Base-by-base conservation (phyloP, 2,888 invertebrate species). In the Sarcophaga rosellei region DNA sequence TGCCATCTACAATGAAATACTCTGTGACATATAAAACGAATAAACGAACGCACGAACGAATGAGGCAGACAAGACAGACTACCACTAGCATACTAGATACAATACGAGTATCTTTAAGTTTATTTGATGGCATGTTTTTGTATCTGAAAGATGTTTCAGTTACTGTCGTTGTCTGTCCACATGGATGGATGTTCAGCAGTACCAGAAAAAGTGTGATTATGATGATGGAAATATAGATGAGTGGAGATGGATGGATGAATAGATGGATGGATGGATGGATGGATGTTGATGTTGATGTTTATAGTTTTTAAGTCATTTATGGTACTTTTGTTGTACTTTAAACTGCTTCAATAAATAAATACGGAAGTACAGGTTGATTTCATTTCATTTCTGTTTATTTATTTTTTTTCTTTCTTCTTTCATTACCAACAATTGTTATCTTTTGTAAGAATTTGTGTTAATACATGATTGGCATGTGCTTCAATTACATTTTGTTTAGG, bases 401-500 rank as follows among this genome's bases (percentile, higher is more conserved):
- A 23, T 65, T 70, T 69, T 62, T 53, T 4, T 20, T 45, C 47
- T 65, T 44, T 4, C 47, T 4, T 17, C 45, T 63, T n/a, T 62
- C 35, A 53, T 53, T 12, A 53, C 12, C 15, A 17, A 17, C 17
- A 53, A 53, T 53, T 12, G 53, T 53, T 15, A 35, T 20, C 10
- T 74, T 68, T 61, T 73, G 63, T 69, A 77, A 61, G 73, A 75
- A 81, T 81, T 79, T 80, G 79, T 72, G 85, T 78, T 86, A 84
- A 86, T 84, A 81, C 62, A 44, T 47, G 74, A 81, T 78, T 86
- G 86, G 78, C 86, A 86, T 86, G 86, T 86, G 86, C 81, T 81
- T 44, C 57, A 53, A 74, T 66, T 70, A 59, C 25, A 53, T 61
- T 69, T 74, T 81, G 57, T 57, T 17, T 1, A 1, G 44, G 45